A percentile compares a stretch with the other conserved stretches of the same genome.
phyloP scores from a whole-genome alignment of 2,113 vertebrate genomes.

The Nyctibius bracteatus region DNA sequence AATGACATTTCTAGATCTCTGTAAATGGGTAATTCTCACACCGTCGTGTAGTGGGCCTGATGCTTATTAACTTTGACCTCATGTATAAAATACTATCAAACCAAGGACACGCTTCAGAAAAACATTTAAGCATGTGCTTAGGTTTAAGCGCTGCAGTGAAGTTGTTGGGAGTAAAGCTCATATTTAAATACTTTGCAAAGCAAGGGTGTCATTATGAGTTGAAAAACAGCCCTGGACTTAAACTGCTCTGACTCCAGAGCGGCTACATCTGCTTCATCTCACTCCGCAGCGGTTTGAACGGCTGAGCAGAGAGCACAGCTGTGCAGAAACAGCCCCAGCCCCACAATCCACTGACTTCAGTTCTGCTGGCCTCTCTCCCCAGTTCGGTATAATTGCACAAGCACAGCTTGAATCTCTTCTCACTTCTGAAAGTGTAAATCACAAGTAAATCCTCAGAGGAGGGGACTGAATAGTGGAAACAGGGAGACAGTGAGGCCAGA shows the following conservation, averaged over 20 bases:
- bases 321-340: not conserved
- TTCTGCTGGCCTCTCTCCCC: not conserved
- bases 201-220: not conserved
- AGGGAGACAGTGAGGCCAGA: not conserved
- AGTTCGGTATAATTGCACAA: not conserved
- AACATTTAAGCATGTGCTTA: not conserved
- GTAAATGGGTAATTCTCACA: not conserved
- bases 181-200: not conserved
- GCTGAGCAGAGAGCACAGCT: not conserved
- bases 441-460: constrained; percentile 15
- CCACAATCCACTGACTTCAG: not conserved
- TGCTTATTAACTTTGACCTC: not conserved
- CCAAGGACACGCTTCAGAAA: not conserved
- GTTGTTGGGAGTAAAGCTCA: not conserved
- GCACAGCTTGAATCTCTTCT: constrained; percentile 27
- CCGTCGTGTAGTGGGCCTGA: not conserved
- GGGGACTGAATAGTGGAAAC: not conserved
- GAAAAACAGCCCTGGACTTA: not conserved
- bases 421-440: constrained; percentile 32
- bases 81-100: not conserved
- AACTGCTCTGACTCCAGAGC: not conserved
- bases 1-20: constrained; percentile 5
- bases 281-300: not conserved
- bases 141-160: not conserved
- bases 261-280: not conserved